Evolutionary conservation across 2,113 vertebrate genomes (phyloP).

Genomic region (Melanostigma gelatinosum): DNA sequence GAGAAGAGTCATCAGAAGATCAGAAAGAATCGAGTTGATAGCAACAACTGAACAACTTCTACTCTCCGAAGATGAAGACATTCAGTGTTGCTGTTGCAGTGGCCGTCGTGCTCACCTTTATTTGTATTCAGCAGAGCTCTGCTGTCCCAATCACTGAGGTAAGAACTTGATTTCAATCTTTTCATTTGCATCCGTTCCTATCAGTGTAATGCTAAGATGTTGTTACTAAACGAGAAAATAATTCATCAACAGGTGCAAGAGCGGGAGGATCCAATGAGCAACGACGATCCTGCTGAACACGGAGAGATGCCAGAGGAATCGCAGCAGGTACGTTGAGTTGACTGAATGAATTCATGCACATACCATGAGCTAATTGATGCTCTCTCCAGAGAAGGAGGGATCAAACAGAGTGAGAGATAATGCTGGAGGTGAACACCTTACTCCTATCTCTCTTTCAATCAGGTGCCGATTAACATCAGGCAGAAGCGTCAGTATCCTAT

Average conservation of each 20-base stretch:
- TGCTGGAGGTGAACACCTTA: background rate
- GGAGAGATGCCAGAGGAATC: constrained; percentile 28
- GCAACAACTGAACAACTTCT: background rate
- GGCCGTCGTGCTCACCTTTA: constrained; percentile 46
- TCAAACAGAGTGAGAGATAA: too few species aligned
- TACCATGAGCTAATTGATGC: background rate
- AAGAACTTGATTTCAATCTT: constrained; percentile 15
- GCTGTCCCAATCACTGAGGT: constrained; percentile 59
- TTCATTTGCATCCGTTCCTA: background rate
- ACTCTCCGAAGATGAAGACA: constrained; percentile 39
- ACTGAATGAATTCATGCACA: background rate
- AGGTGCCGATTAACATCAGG: background rate
- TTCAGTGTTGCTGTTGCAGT: constrained; percentile 51
- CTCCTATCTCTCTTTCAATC: background rate
- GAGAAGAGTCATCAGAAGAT: constrained; percentile 1
- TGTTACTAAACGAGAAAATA: background rate
- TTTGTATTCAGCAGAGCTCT: constrained; percentile 50
- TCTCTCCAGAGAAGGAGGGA: background rate
- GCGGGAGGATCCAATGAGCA: constrained; percentile 13
- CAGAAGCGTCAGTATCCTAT: constrained; percentile 6
- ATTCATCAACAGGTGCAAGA: constrained; percentile 35
- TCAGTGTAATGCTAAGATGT: background rate
- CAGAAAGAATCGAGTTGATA: too few species aligned
- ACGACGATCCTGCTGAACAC: background rate
- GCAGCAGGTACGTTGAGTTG: constrained; percentile 39